A percentile compares a stretch with the other conserved stretches of the same genome.
These are phyloP conservation scores for Lophochroa leadbeateri DNA, from an alignment of 2,113 vertebrate species.

Conservation along the genomic window DNA sequence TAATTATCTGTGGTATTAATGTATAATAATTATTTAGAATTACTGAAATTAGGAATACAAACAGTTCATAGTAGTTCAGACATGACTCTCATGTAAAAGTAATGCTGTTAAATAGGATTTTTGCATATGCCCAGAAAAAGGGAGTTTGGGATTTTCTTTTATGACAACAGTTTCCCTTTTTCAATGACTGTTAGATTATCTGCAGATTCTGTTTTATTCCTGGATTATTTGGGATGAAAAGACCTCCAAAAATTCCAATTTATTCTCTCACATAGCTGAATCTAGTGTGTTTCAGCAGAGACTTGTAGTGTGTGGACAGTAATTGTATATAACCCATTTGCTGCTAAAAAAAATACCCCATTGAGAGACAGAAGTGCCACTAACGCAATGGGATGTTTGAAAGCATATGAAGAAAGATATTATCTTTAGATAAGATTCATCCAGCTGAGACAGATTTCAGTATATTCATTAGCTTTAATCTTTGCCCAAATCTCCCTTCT, in stretches of 20 bases:
- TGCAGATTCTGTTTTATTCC: neutral
- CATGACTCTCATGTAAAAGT: neutral
- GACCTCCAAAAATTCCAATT: neutral
- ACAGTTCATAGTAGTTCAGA: neutral
- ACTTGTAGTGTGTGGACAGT: neutral
- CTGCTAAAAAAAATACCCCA: neutral
- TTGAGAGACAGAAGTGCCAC: neutral
- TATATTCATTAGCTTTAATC: slow-evolving; percentile 12
- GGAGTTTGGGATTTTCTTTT: neutral
- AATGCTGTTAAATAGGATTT: neutral
- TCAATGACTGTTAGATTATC: neutral
- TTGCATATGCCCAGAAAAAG: neutral
- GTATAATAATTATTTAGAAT: neutral
- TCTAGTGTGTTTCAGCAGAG: neutral
- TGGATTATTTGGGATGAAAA: neutral
- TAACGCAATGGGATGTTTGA: neutral
- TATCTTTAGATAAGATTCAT: neutral
- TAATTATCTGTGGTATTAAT: neutral
- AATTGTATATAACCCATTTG: neutral
- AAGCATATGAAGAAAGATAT: neutral
- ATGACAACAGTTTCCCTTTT: neutral
- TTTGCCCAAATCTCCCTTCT: neutral
- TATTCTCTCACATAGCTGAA: neutral
- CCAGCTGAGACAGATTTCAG: neutral
- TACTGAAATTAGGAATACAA: neutral